phyloP scores from a whole-genome alignment of 1,140 invertebrate genomes.

The Diuraphis noxia region DNA sequence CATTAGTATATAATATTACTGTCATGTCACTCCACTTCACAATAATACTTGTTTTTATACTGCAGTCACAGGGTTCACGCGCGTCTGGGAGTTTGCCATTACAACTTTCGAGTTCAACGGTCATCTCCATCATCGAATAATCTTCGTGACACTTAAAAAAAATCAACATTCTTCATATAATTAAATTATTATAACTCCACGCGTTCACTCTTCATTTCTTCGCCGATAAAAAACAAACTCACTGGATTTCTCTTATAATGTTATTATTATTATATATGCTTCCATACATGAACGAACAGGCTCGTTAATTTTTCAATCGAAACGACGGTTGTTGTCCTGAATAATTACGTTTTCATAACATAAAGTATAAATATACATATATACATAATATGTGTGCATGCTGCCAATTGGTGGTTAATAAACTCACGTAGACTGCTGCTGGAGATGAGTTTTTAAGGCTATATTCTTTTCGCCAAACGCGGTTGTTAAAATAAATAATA shows the following conservation, averaged over 20 bases:
- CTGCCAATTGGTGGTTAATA: background rate
- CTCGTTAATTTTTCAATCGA: background rate
- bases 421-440: background rate
- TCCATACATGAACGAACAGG: background rate
- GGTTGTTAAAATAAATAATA: background rate
- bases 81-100: background rate
- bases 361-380: background rate
- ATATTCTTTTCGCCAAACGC: background rate
- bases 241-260: background rate
- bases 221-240: background rate
- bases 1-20: background rate
- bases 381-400: background rate
- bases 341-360: background rate
- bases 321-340: background rate
- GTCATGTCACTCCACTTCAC: background rate
- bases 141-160: background rate
- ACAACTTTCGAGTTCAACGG: slow-evolving; percentile 17
- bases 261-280: background rate
- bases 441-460: background rate
- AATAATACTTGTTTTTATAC: background rate
- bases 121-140: background rate
- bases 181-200: background rate
- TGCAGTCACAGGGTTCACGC: background rate
- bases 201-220: background rate
- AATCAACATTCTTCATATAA: background rate